Evolutionary conservation across 2,888 invertebrate species (phyloP), one percentile per base, ranked within the genome.

Genomic region (Netelia virgata): DNA sequence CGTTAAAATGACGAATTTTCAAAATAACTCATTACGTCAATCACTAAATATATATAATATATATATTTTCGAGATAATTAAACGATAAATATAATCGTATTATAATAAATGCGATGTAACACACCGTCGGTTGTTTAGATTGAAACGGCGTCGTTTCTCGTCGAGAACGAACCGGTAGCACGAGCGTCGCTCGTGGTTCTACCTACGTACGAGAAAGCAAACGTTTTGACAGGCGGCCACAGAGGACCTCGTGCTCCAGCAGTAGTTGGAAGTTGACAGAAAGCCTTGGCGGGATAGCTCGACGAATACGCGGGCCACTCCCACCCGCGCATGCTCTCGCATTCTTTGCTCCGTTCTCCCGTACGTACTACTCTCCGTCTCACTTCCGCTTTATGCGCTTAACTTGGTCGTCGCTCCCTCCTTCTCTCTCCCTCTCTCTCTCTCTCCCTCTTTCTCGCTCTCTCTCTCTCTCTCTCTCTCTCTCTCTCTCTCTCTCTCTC

Each of bases 291-390:
- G 92, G 91, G 91, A 91, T 88, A 88, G 87, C 89, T 83, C 83
- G 87, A 88, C 90, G 90, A 88, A 89, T 89, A 88, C 89, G 88
- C 77, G 90, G 89, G 90, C 91, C 91, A 91, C 91, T 91, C 92
- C 91, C 91, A 92, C 90, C 88, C 88, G 92, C 92, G 92, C 92
- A 92, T 92, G 92, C 92, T 90, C 92, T 69, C 79, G 66, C 82
- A 73, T 68, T 70, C 81, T 77, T 79, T 69, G 53, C 43, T 14
- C 11, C 66, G 53, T 63, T 64, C 72, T n/a, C 20, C 66, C 69
- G 41, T 14, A 14, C 66, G 53, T 68, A 57, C 72, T 68, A 57
- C 72, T n/a, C 16, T 70, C 69, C 20, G 23, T 75, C 66, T 57
- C 75, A 14, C 57, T 75, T 55, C 57, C 69, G 28, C 57, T 80